Evolutionary conservation across 2,113 vertebrate species (phyloP).

Genomic region (Sula dactylatra): DNA sequence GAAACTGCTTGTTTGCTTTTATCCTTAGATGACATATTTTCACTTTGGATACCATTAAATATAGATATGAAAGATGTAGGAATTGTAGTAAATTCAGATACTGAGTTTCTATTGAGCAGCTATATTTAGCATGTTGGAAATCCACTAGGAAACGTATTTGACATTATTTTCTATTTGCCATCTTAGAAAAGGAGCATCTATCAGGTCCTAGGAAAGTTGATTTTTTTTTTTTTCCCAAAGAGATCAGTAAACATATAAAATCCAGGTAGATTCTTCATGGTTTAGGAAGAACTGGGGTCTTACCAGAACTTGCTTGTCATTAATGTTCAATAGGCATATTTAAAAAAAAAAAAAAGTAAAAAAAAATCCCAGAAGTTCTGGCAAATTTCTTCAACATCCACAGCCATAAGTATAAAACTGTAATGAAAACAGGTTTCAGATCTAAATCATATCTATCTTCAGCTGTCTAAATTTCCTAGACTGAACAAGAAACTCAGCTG

Average conservation of each 20-base stretch:
- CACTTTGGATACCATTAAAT: not conserved
- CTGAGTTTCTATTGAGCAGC: not conserved
- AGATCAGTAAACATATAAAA: not conserved
- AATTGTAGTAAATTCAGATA: not conserved
- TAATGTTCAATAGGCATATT: not conserved
- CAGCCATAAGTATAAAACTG: not conserved
- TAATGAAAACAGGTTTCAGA: not conserved
- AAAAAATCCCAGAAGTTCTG: not conserved
- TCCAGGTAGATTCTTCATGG: not conserved
- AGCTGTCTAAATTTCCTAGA: not conserved
- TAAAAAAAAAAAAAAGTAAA: not conserved
- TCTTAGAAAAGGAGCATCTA: not conserved
- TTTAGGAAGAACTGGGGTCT: not conserved
- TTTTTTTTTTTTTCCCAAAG: not conserved
- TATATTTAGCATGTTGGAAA: not conserved
- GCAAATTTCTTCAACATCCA: not conserved
- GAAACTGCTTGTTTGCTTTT: not conserved
- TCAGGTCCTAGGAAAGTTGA: not conserved
- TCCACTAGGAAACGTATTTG: not conserved
- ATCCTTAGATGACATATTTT: not conserved
- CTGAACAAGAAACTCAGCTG: not conserved
- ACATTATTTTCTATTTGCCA: not conserved
- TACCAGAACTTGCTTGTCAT: not conserved
- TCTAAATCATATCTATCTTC: not conserved
- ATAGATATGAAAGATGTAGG: not conserved